phyloP scores from a whole-genome alignment of 2,797 vertebrate species.

The Xiphorhynchus erythropygius region DNA sequence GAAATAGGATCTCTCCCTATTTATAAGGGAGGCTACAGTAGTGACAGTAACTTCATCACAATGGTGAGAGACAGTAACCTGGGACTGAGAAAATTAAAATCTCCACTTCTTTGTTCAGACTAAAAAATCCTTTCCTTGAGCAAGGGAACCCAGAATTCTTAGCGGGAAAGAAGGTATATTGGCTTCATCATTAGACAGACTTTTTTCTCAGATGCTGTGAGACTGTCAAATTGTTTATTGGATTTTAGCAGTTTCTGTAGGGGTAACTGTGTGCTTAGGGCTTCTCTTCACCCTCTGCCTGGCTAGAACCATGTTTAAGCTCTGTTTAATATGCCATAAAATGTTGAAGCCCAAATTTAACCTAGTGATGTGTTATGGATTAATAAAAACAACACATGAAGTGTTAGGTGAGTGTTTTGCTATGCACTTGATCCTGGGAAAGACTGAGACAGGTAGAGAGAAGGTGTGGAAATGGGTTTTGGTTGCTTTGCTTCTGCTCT shows the following conservation, averaged over 20 bases:
- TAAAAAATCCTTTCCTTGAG: not conserved
- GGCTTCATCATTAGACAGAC: not conserved
- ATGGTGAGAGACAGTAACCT: not conserved
- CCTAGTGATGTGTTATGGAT: not conserved
- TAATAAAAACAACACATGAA: fast-evolving
- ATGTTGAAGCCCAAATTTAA: not conserved
- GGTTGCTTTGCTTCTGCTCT: not conserved
- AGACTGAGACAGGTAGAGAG: not conserved
- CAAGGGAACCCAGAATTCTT: not conserved
- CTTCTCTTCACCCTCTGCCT: not conserved
- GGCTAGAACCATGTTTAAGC: not conserved
- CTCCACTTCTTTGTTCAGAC: not conserved
- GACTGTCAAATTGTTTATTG: not conserved
- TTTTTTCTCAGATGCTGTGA: not conserved
- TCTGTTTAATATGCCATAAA: not conserved
- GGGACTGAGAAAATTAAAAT: not conserved
- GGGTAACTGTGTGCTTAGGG: not conserved
- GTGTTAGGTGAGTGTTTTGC: not conserved
- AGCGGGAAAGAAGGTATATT: not conserved
- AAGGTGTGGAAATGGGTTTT: not conserved
- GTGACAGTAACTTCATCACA: not conserved
- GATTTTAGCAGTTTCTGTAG: not conserved
- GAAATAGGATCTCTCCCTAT: constrained; percentile 21
- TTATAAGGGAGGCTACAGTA: not conserved
- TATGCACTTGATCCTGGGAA: not conserved